Evolutionary conservation across 2,113 vertebrate species (phyloP).

Genomic region (Dendropsophus ebraccatus): DNA sequence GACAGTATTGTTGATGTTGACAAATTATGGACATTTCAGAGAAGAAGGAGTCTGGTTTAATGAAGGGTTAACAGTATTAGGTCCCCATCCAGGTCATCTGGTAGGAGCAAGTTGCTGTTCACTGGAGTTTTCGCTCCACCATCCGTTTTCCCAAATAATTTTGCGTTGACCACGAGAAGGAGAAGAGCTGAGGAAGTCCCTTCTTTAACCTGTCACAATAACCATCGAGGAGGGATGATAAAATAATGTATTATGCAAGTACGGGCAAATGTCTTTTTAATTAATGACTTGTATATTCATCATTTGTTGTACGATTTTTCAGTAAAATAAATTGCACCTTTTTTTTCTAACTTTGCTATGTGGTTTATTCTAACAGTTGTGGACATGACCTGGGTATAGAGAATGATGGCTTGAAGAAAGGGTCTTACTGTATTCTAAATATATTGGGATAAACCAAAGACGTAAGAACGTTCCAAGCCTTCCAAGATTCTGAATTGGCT

Average conservation of each 20-base stretch:
- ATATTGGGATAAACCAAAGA: no score
- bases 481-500: no score
- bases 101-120: neutral
- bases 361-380: neutral
- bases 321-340: constrained; percentile 56
- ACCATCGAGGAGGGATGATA: constrained; percentile 17
- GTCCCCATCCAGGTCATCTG: neutral
- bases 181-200: constrained; percentile 4
- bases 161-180: neutral
- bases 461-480: no score
- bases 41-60: neutral
- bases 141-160: constrained; percentile 4
- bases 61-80: neutral
- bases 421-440: neutral
- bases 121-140: neutral
- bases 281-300: constrained; percentile 48
- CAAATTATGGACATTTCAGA: neutral
- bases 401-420: no score
- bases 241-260: constrained; percentile 48
- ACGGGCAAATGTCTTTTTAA: constrained; percentile 32
- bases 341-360: neutral
- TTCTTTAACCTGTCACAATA: constrained; percentile 35
- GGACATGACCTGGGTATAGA: neutral
- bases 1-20: neutral
- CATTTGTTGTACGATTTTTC: constrained; percentile 58